phyloP scores from a whole-genome alignment of 1,140 invertebrate species.

The Brachionus paranguensis region DNA sequence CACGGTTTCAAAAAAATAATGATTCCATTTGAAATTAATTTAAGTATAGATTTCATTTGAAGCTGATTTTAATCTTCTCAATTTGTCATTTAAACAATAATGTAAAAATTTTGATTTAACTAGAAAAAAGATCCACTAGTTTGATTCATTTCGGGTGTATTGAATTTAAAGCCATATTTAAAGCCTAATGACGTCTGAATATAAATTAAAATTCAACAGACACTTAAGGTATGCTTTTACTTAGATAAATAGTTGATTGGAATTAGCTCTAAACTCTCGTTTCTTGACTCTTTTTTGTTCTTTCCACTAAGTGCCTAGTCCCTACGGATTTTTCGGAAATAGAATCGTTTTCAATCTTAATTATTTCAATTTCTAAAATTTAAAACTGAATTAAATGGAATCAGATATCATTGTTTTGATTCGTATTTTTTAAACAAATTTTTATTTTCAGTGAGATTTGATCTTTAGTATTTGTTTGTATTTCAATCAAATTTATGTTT shows the following conservation, averaged over 20 bases:
- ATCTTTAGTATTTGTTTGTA: background rate
- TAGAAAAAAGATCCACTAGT: background rate
- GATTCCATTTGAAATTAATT: background rate
- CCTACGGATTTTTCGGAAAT: background rate
- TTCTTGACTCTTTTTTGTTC: background rate
- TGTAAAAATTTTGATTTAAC: background rate
- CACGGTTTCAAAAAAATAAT: background rate
- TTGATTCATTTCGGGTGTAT: background rate
- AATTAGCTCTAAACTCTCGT: background rate
- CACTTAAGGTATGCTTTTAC: conserved; percentile 9
- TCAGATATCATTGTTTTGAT: background rate
- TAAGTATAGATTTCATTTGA: background rate
- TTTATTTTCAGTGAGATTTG: background rate
- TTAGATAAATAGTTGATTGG: background rate
- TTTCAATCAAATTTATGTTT: background rate
- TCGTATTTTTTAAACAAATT: background rate
- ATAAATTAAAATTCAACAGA: background rate
- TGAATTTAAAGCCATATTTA: background rate
- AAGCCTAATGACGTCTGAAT: conserved; percentile 2
- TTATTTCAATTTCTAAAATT: background rate
- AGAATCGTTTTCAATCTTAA: background rate
- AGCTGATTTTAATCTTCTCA: conserved; percentile 10
- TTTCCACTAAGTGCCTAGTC: background rate
- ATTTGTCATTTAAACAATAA: background rate
- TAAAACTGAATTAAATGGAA: background rate